These are phyloP conservation scores for Sinocyclocheilus grahami DNA, from an alignment of 2,113 vertebrate genomes.

Conservation along the genomic window DNA sequence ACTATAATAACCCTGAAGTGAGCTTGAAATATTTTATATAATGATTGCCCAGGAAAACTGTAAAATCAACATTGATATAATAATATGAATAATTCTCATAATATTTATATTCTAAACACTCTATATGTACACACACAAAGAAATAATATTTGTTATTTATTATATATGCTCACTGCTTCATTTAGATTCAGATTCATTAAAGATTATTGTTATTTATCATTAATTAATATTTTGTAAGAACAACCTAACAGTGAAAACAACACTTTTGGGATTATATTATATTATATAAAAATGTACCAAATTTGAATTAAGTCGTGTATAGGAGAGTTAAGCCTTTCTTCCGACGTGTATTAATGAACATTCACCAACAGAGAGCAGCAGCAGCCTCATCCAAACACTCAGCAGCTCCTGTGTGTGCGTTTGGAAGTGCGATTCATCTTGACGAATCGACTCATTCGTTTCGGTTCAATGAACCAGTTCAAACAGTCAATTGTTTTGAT, in stretches of 20 bases:
- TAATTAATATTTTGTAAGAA: background rate
- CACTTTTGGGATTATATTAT: background rate
- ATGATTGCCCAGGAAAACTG: background rate
- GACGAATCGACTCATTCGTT: background rate
- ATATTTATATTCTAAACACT: background rate
- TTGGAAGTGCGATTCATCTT: background rate
- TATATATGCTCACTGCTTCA: background rate
- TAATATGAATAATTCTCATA: too few species aligned
- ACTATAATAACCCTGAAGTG: background rate
- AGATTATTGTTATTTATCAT: background rate
- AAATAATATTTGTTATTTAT: background rate
- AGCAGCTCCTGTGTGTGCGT: background rate
- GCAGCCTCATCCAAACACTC: background rate
- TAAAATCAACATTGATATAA: background rate
- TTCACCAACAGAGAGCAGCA: conserved; percentile 49
- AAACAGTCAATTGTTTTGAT: too few species aligned
- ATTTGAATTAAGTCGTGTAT: too few species aligned
- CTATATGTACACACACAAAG: background rate
- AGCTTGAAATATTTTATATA: background rate
- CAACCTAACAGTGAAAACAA: background rate
- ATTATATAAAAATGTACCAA: too few species aligned
- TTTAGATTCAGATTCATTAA: background rate
- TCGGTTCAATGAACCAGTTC: background rate
- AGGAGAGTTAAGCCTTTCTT: background rate
- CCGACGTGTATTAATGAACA: background rate